These are phyloP conservation scores for Mugil cephalus DNA, from an alignment of 2,113 vertebrate genomes.

Conservation along the genomic window DNA sequence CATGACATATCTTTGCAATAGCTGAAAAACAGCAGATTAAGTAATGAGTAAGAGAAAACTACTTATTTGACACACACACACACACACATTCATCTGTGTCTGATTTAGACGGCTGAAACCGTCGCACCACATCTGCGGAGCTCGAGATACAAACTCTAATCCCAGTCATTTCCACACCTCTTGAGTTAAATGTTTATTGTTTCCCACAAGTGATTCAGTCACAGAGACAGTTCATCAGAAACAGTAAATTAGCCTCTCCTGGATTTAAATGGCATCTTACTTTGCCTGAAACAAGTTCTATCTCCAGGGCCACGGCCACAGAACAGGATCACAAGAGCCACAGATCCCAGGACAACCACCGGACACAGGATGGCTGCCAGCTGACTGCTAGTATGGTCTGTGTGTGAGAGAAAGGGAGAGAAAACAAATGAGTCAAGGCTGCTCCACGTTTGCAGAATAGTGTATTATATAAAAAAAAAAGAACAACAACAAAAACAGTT, in stretches of 20 bases:
- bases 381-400: neutral
- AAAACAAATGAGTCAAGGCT: neutral
- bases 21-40: conserved; percentile 64
- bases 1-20: conserved; percentile 51
- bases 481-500: no score
- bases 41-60: conserved; percentile 23
- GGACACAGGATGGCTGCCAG: conserved; percentile 55
- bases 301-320: conserved; percentile 17
- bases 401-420: neutral
- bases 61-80: conserved; percentile 3
- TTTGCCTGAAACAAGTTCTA: conserved; percentile 63
- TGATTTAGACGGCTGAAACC: neutral
- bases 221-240: conserved; percentile 17
- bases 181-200: conserved; percentile 11
- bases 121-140: neutral
- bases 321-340: conserved; percentile 47
- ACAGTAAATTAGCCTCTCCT: neutral
- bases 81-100: neutral
- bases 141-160: conserved; percentile 6
- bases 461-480: no score
- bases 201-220: conserved; percentile 3
- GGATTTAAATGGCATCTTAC: conserved; percentile 44
- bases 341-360: conserved; percentile 17
- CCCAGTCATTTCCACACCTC: conserved; percentile 11
- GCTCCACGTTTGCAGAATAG: no score